A percentile compares a stretch with the other conserved stretches of the same genome.
These are phyloP conservation scores for Tromatobia lineatoria DNA, from an alignment of 2,888 invertebrate genomes.

Conservation along the genomic window DNA sequence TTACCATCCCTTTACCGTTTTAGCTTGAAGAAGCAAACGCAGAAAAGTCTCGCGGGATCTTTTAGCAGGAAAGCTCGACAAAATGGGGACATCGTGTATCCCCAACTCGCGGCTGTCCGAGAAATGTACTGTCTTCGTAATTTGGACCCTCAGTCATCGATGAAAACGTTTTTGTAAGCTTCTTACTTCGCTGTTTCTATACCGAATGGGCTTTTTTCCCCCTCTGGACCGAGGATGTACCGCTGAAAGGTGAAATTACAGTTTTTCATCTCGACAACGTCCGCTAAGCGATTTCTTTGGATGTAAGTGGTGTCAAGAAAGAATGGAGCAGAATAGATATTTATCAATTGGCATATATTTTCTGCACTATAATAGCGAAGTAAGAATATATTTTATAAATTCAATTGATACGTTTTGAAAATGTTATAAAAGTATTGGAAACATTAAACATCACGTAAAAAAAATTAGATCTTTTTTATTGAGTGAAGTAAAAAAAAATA, in stretches of 20 bases:
- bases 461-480: background rate
- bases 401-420: no score
- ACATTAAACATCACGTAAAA: background rate
- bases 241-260: background rate
- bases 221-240: background rate
- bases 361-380: no score
- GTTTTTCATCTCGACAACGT: background rate
- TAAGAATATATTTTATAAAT: no score
- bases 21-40: conserved; percentile 23
- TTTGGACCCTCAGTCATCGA: conserved; percentile 2
- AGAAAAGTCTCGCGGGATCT: conserved; percentile 29
- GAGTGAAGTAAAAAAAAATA: no score
- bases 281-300: background rate
- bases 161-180: conserved; percentile 11
- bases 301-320: background rate
- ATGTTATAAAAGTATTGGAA: background rate
- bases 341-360: no score
- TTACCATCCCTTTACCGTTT: conserved; percentile 26
- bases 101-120: conserved; percentile 26
- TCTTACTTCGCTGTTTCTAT: background rate
- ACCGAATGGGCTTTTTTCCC: background rate
- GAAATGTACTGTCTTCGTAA: background rate
- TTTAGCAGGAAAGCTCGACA: conserved; percentile 33
- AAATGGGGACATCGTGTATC: conserved; percentile 45
- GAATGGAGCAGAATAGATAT: no score